phyloP scores from a whole-genome alignment of 2,113 vertebrate species.

The Trematomus loennbergii region DNA sequence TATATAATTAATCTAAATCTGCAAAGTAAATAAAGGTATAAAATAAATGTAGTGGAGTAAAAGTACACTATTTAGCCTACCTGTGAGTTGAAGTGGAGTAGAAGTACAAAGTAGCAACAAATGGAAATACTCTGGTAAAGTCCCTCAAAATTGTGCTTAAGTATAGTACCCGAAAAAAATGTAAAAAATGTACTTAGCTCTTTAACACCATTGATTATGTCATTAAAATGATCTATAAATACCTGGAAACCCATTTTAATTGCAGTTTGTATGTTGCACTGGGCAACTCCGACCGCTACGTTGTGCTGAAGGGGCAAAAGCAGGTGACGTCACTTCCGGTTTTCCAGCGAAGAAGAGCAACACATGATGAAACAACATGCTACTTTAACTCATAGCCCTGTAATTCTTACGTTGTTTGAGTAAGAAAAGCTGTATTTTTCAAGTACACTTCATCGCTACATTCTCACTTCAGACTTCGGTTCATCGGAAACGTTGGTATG shows the following conservation, averaged over 20 bases:
- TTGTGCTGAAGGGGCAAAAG: background rate
- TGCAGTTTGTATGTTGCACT: background rate
- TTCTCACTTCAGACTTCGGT: background rate
- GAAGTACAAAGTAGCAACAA: too few species aligned
- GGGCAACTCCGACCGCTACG: background rate
- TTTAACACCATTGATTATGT: too few species aligned
- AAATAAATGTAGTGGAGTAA: too few species aligned
- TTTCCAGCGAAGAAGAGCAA: background rate
- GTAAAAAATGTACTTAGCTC: too few species aligned
- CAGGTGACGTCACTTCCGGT: background rate
- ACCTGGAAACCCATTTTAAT: background rate
- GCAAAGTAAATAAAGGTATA: too few species aligned
- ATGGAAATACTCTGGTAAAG: too few species aligned
- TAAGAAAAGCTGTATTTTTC: background rate
- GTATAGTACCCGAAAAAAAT: too few species aligned
- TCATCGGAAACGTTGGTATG: slow-evolving; percentile 49
- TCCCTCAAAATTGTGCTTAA: too few species aligned
- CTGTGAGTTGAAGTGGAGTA: too few species aligned
- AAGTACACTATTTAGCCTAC: too few species aligned
- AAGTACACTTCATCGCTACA: background rate
- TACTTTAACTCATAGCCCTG: too few species aligned
- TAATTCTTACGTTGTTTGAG: background rate
- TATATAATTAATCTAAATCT: too few species aligned
- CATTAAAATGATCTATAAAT: background rate
- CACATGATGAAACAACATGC: slow-evolving; percentile 21